Evolutionary conservation across 2,797 vertebrate genomes (phyloP), one percentile per base, ranked within the genome.

Genomic region (Pipistrellus pygmaeus): DNA sequence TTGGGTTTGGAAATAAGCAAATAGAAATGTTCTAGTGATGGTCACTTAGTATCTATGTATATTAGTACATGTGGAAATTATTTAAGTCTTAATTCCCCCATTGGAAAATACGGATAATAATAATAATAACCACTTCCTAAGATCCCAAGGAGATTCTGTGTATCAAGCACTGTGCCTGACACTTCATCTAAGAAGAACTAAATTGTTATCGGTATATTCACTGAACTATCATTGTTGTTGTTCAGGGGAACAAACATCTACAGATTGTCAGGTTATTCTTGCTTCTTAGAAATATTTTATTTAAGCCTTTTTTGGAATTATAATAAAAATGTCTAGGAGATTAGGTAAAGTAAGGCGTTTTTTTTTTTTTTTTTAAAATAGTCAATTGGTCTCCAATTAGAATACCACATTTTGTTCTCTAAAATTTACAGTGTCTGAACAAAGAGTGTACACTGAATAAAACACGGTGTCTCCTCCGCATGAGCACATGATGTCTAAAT

Each of bases 371-470:
- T 41, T 41, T 41, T 57, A 77, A 91, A 93, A 87, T 13, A 86
- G 7, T 10, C 32, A 85, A 76, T 35, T 82, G 23, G 13, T 73
- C 81, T 77, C 32, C 25, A 85, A 85, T 46, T 88, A 95, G 27
- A 97, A 69, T 44, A 85, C 6, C 46, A 62, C 12, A 85, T 72
- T 93, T 69, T 86, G 23, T 78, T 82, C 44, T 89, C 81, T 92
- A 38, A 85, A 93, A 89, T 87, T 92, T 76, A 82, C 1, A 92
- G 68, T 8, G 17, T 35, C 12, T 95, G 30, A 92, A 85, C 38
- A 94, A 83, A 76, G 5, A 92, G n/a, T 6, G 25, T 41, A 57
- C 83, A 68, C 20, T 72, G 88, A 95, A 92, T 83, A 88, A 93
- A 83, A 93, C 23, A 86, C 53, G 14, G 76, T 68, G 6, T 20